Conservation (phyloP, 2,113 vertebrate species). For the Epinephelus cyanopodus region DNA sequence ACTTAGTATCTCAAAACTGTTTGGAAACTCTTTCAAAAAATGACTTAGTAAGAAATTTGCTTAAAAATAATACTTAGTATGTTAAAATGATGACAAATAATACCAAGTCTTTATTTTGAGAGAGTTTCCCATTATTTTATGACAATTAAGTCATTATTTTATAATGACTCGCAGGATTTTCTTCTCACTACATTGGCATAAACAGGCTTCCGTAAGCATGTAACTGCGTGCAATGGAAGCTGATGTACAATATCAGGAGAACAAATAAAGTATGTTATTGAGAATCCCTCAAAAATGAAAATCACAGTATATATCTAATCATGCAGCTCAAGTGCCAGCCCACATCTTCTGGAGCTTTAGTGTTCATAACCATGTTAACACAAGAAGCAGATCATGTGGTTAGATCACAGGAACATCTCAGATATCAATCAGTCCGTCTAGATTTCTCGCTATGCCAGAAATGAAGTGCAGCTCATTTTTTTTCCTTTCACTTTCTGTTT, state of each 20-base stretch:
- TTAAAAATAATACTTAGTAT: too few relatives aligned
- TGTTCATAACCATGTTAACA: background rate
- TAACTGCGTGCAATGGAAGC: background rate
- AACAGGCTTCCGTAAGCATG: too few relatives aligned
- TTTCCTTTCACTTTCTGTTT: slow-evolving; percentile 2
- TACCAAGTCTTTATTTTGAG: too few relatives aligned
- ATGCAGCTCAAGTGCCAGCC: slow-evolving; percentile 10
- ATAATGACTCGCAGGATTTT: too few relatives aligned
- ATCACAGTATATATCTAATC: background rate
- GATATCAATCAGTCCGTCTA: background rate
- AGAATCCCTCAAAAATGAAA: background rate
- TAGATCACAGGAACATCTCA: background rate
- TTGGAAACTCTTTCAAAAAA: too few relatives aligned
- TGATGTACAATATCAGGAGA: background rate
- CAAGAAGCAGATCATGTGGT: background rate
- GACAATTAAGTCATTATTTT: too few relatives aligned
- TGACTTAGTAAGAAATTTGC: too few relatives aligned
- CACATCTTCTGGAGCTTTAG: background rate
- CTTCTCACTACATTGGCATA: too few relatives aligned
- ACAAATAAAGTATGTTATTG: background rate
- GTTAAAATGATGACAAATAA: too few relatives aligned
- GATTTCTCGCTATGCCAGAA: background rate
- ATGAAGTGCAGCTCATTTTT: background rate
- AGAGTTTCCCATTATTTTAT: too few relatives aligned
- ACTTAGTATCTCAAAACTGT: too few relatives aligned